Evolutionary conservation across 2,888 invertebrate species (phyloP), one percentile per base, ranked within the genome.

Genomic region (Spatulosminthurus flaviceps): DNA sequence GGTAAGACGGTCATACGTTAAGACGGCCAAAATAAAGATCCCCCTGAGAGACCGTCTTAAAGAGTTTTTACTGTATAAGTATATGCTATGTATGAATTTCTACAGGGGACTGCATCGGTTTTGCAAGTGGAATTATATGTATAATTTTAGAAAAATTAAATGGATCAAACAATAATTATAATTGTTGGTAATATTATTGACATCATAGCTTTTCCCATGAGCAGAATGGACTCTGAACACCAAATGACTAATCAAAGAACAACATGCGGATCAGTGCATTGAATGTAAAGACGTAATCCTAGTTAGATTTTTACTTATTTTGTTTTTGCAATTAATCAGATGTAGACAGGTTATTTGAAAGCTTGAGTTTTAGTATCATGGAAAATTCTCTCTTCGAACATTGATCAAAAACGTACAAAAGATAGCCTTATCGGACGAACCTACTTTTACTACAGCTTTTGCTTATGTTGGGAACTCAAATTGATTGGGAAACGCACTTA

Each of bases 311-410:
- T 51, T 51, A 51, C 51, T 51, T 51, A 51, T 51, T 51, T 51
- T 51, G 51, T 51, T 51, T 51, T 51, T 51, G 51, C 51, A 51
- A 51, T 19, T 51, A 51, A 51, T 51, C n/a, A n/a, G 51, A 51
- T n/a, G 51, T n/a, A 34, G 34, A 34, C 51, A 19, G 16, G 16
- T 19, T n/a, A n/a, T 51, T n/a, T 51, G 51, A 51, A 4, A 34
- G 34, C 51, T 51, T 51, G 19, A 51, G 51, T n/a, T n/a, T n/a
- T 51, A 51, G 51, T n/a, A 51, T 51, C 51, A 51, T 34, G 34
- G 34, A 34, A 34, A 34, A 34, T 34, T 34, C 34, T 19, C 51
- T 19, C 19, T 51, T 9, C n/a, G 51, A n/a, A 19, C n/a, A 1
- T 51, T 51, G 51, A 19, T 34, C 9, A 34, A 34, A 34, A 34